These are phyloP conservation scores for Phoebastria nigripes DNA, from an alignment of 2,797 vertebrate genomes.

Conservation along the genomic window DNA sequence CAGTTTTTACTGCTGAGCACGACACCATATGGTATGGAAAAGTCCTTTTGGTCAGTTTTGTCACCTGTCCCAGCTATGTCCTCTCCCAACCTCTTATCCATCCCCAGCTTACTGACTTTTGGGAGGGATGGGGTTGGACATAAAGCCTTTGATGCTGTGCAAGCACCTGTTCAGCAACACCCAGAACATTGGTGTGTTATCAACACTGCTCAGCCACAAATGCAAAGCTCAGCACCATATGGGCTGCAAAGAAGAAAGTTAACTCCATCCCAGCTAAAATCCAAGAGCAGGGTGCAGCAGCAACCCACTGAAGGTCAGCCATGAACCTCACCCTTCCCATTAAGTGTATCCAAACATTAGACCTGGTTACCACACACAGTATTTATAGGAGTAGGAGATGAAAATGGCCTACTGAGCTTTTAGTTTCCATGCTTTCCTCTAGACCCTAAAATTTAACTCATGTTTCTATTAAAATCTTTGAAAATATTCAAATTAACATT, in stretches of 20 bases:
- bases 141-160: neutral
- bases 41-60: neutral
- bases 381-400: neutral
- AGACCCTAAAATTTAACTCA: neutral
- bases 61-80: neutral
- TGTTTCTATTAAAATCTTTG: neutral
- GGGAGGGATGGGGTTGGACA: accelerated
- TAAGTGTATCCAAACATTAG: neutral
- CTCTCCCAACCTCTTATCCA: neutral
- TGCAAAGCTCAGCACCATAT: neutral
- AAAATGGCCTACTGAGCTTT: neutral
- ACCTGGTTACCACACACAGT: neutral
- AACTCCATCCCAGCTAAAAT: neutral
- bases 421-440: neutral
- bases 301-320: neutral
- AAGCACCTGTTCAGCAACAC: neutral
- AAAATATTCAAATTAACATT: neutral
- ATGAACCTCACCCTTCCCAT: neutral
- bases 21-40: neutral
- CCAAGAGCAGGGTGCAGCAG: neutral
- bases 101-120: neutral
- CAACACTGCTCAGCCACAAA: neutral
- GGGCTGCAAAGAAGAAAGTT: neutral
- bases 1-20: neutral
- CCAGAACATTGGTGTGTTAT: neutral